Evolutionary conservation across 2,888 invertebrate genomes (phyloP).

Genomic region (Yponomeuta malinellus): DNA sequence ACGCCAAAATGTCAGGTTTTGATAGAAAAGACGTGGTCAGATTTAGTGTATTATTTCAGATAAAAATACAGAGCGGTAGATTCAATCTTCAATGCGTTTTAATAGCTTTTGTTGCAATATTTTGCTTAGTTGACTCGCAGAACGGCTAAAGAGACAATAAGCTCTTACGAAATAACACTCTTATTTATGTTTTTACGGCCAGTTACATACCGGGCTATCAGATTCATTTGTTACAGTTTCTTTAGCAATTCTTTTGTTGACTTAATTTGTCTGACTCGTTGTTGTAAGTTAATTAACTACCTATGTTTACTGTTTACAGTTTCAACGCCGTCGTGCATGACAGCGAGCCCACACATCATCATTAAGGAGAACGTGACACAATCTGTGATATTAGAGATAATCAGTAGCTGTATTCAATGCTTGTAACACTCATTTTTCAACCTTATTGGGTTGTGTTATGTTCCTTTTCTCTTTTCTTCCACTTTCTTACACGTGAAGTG

Average conservation of each 20-base stretch:
- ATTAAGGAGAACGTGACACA: conserved; percentile 45
- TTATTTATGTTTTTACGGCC: conserved; percentile 2
- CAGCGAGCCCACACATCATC: conserved; percentile 67
- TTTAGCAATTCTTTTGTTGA: conserved; percentile 7
- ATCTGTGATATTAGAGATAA: conserved; percentile 59
- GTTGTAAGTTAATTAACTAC: neutral
- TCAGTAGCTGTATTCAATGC: conserved; percentile 15
- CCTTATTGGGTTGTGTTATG: neutral
- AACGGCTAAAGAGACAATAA: neutral
- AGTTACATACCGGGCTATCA: neutral
- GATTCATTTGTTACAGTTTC: conserved; percentile 2
- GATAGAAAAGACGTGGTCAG: no score
- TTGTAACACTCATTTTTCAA: conserved; percentile 15
- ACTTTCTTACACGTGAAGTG: neutral
- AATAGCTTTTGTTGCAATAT: no score
- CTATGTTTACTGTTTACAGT: conserved; percentile 35
- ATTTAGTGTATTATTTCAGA: no score
- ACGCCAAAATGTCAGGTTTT: no score
- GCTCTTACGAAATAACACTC: neutral
- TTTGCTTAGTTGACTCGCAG: no score
- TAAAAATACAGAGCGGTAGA: no score
- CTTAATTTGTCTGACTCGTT: conserved; percentile 6
- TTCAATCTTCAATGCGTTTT: no score
- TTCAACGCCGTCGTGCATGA: conserved; percentile 73
- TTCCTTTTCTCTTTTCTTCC: conserved; percentile 7